Evolutionary conservation across 1,140 invertebrate species (phyloP).

Genomic region (Drosophila pallidifrons): DNA sequence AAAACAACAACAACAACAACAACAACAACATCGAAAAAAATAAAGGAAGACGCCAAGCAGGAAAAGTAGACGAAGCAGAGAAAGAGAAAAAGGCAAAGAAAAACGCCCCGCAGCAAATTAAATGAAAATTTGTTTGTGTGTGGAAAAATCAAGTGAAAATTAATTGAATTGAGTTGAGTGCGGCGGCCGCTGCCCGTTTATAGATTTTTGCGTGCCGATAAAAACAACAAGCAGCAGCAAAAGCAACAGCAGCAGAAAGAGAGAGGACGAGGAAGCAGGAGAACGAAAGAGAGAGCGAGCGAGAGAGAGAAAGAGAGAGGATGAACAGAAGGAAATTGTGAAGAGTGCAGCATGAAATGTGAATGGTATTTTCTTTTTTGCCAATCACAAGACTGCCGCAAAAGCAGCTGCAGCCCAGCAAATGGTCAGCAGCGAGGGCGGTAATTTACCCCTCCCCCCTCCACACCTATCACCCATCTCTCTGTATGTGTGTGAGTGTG

Average conservation of each 20-base stretch:
- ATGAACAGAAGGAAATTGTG: too few species aligned
- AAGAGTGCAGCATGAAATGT: conserved; percentile 33
- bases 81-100: background rate
- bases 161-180: conserved; percentile 85
- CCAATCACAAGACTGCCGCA: conserved; percentile 62
- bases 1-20: background rate
- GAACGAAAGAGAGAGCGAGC: background rate
- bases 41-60: background rate
- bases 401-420: conserved; percentile 45
- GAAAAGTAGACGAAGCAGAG: conserved; percentile 4
- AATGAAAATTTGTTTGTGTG: conserved; percentile 83
- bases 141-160: conserved; percentile 85
- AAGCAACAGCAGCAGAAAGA: background rate
- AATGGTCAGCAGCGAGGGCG: conserved; percentile 45
- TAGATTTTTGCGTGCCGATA: conserved; percentile 62
- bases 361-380: conserved; percentile 54
- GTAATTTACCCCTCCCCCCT: conserved; percentile 3
- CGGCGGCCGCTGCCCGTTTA: conserved; percentile 64
- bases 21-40: too few species aligned
- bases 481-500: conserved; percentile 33
- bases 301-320: conserved; percentile 5
- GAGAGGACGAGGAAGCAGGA: background rate
- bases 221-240: conserved; percentile 20
- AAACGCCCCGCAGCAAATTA: conserved; percentile 77
- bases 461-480: background rate